Percentiles rank a stretch among this genome's conserved stretches.
These are phyloP conservation scores for Dicerorhinus sumatrensis DNA, from an alignment of 2,113 vertebrate species.

Conservation along the genomic window DNA sequence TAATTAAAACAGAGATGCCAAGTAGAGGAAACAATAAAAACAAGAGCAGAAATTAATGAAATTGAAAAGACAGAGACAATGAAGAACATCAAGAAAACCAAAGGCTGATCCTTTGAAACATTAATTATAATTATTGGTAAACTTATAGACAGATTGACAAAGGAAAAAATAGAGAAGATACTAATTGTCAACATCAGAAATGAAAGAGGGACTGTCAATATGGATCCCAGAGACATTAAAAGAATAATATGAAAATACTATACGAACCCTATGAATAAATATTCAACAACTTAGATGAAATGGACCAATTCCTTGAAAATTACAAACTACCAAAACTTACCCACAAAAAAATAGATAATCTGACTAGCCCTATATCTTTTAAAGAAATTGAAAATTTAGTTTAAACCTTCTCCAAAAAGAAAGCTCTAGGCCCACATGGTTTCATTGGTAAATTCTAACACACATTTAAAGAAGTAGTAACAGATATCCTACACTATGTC, in stretches of 20 bases:
- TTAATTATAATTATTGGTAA: neutral
- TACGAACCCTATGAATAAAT: neutral
- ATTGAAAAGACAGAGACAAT: neutral
- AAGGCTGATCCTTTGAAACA: neutral
- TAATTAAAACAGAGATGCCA: neutral
- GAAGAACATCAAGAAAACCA: conserved; percentile 13
- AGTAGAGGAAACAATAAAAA: neutral
- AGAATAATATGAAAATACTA: neutral
- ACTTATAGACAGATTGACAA: neutral
- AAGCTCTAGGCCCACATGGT: neutral
- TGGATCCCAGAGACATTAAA: neutral
- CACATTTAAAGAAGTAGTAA: neutral
- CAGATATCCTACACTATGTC: neutral
- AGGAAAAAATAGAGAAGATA: neutral
- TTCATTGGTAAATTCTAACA: neutral
- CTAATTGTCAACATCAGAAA: neutral
- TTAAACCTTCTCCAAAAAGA: neutral
- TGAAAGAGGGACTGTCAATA: neutral
- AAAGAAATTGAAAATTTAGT: neutral
- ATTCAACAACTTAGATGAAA: neutral
- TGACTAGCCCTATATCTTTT: neutral
- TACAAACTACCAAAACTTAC: neutral
- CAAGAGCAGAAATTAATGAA: neutral
- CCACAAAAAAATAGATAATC: neutral
- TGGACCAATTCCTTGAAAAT: neutral